phyloP scores from a whole-genome alignment of 2,888 invertebrate species.

The Euplagia quadripunctaria region DNA sequence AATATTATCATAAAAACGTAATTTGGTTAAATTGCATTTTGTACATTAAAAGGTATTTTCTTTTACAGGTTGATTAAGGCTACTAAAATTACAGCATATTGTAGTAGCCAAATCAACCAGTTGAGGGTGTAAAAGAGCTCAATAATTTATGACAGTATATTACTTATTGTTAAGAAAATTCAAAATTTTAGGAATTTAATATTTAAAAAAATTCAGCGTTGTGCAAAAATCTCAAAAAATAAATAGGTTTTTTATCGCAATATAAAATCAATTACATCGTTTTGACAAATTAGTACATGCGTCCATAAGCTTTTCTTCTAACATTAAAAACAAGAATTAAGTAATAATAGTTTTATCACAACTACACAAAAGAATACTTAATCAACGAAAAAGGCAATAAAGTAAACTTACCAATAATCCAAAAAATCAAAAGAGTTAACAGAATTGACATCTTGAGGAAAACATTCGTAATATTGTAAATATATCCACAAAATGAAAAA shows the following conservation, averaged over 20 bases:
- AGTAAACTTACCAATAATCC: slow-evolving; percentile 64
- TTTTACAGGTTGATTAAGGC: neutral
- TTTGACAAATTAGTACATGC: neutral
- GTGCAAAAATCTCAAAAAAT: neutral
- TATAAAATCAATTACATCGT: neutral
- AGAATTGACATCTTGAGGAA: slow-evolving; percentile 65
- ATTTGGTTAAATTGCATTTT: neutral
- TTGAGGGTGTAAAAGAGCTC: no score
- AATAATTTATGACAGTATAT: no score
- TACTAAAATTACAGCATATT: neutral
- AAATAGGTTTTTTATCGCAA: neutral
- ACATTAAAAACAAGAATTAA: neutral
- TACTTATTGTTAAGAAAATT: no score
- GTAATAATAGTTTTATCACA: neutral
- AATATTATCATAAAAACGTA: neutral
- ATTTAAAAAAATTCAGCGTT: no score
- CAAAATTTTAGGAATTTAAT: no score
- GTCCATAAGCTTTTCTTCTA: neutral
- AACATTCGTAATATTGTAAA: slow-evolving; percentile 56
- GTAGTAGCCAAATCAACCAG: no score
- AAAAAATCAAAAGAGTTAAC: slow-evolving; percentile 58
- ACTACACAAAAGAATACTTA: neutral
- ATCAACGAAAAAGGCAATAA: neutral
- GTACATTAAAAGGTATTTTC: neutral
- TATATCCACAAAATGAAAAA: slow-evolving; percentile 12